Base-by-base conservation (phyloP, 2,113 vertebrate genomes). In the Hippocampus mohnikei region DNA sequence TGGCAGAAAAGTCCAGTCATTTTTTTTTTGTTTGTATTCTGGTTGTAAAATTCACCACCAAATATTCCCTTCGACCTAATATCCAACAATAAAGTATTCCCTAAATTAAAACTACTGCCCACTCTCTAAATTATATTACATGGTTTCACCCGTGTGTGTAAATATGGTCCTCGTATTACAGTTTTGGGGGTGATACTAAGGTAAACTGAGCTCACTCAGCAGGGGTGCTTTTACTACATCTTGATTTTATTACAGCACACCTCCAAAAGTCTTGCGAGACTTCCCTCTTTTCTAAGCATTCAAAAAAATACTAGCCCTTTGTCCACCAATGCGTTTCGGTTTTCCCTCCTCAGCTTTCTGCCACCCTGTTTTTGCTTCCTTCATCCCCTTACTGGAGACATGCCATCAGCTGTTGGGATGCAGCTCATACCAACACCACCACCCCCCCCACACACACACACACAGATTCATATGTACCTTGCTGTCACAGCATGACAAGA, bases 241-340 rank as follows among this genome's bases (percentile, higher is more conserved):
- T 89, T 88, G 88, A 81, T 80, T 88, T 82, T 84, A 89, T 89
- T 89, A 88, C 76, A 65, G 75, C 79, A 72, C 69, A 68, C 75
- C 82, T 75, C 70, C 75, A 37, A 74, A 87, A 83, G 87, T 86
- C 70, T 69, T 79, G 85, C 66, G 83, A 84, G 87, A 87, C 90
- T 84, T 70, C 74, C 72, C 69, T 81, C 77, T 84, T 79, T 79
- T 80, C 69, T 80, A 37, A 37, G 33, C 33, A 37, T 37, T 37
- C 33, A 37, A 37, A 37, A 37, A 37, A 37, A 37, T 37, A 37
- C 33, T 37, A 37, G 33, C 33, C 33, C 33, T 37, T 72, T 85
- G 80, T 85, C 73, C 76, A 66, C 70, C 75, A 74, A 83, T 77
- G 79, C 81, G 74, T 81, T 76, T 79, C 73, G 73, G 79, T 71